Evolutionary conservation across 2,888 invertebrate genomes (phyloP).

Genomic region (Stenichneumon culpator): DNA sequence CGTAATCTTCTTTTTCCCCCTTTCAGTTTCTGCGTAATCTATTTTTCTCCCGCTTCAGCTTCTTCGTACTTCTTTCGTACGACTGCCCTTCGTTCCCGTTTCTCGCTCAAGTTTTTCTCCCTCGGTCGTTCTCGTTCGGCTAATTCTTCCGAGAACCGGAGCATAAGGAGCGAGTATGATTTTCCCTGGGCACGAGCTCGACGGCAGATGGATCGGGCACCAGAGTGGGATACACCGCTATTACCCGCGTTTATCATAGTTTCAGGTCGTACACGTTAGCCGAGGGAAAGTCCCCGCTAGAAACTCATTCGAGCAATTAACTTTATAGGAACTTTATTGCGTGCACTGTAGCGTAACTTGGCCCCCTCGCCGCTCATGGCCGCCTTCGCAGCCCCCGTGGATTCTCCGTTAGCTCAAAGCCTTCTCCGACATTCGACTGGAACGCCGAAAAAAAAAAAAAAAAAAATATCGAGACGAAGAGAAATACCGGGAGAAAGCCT

Average conservation of each 20-base stretch:
- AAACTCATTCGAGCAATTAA: constrained; percentile 64
- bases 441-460: constrained; percentile 30
- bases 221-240: constrained; percentile 5
- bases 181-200: constrained; percentile 8
- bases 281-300: constrained; percentile 4
- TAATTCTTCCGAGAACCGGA: constrained; percentile 23
- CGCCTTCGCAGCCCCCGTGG: neutral
- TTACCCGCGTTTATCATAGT: constrained; percentile 56
- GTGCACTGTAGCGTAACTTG: constrained; percentile 52
- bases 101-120: constrained; percentile 17
- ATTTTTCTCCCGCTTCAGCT: constrained; percentile 18
- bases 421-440: neutral
- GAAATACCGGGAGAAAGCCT: constrained; percentile 18
- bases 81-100: constrained; percentile 15
- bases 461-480: neutral
- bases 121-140: neutral
- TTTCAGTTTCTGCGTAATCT: neutral
- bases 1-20: constrained; percentile 35
- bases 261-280: constrained; percentile 49
- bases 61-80: constrained; percentile 7
- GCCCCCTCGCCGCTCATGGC: neutral
- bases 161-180: constrained; percentile 42
- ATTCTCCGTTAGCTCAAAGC: constrained; percentile 29
- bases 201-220: constrained; percentile 3
- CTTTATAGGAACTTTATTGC: constrained; percentile 67